Evolutionary conservation across 2,888 invertebrate species (phyloP), one percentile per base, ranked within the genome.

Genomic region (Polymixis lichenea): DNA sequence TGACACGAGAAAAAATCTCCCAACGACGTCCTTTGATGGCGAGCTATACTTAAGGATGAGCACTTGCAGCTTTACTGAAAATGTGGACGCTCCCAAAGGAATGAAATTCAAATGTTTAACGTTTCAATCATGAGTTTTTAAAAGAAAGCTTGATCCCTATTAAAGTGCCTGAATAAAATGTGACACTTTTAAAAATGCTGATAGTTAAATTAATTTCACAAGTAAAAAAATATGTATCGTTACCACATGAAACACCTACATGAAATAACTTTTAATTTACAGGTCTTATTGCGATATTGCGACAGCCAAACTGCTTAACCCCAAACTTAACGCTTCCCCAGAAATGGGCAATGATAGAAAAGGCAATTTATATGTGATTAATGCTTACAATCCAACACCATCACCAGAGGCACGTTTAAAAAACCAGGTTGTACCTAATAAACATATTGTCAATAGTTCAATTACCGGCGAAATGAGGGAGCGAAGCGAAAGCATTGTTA

Each of bases 11-110:
- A 84, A 82, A 87, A 80, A 89, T 86, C 85, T 77, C 76, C 73
- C 78, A 77, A 66, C 78, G 81, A 75, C 78, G 72, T 84, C 91
- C 93, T 94, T 94, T 94, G 92, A 93, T 90, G 88, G 87, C 86
- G 82, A 85, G 88, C 88, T 91, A 91, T 88, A 89, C 88, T 90
- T 78, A 83, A 85, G 80, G 87, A 90, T 87, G 88, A 91, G 87
- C 85, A 86, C 88, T 89, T 88, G 82, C 77, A 87, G 86, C 86
- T 88, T 83, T 87, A 86, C 88, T 83, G 61, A 84, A 84, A 86
- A 76, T 72, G 46, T 78, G 84, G 82, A 79, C 74, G 78, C 70
- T 78, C 49, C 71, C 66, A 86, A 86, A 83, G 83, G 77, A 72
- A 78, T 83, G 58, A 73, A 65, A 78, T 83, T 75, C 72, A 75